phyloP scores from a whole-genome alignment of 2,797 vertebrate genomes.

The Echeneis naucrates region DNA sequence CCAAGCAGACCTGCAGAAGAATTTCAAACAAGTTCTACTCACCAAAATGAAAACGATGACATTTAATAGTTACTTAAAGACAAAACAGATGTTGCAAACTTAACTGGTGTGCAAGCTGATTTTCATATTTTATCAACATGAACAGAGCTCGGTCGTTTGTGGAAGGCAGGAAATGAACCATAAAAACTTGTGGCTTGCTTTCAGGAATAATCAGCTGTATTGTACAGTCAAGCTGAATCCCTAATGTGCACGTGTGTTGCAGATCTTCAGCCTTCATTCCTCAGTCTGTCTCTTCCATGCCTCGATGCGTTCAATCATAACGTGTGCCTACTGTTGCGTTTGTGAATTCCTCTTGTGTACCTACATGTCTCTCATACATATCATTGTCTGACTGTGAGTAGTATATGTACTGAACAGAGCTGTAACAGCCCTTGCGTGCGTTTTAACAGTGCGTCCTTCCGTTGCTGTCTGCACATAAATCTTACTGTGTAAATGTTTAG shows the following conservation, averaged over 20 bases:
- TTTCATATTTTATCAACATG: neutral
- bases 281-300: neutral
- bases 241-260: constrained; percentile 1
- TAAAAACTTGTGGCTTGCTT: neutral
- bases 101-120: neutral
- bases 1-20: neutral
- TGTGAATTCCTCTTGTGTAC: neutral
- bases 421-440: constrained; percentile 31
- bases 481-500: constrained; percentile 34
- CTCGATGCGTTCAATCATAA: neutral
- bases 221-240: neutral
- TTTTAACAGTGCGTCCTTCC: constrained; percentile 57
- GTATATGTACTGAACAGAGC: constrained; percentile 6
- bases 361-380: neutral
- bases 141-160: no score
- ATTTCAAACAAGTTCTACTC: neutral
- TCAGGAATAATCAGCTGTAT: neutral
- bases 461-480: constrained; percentile 18
- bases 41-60: neutral
- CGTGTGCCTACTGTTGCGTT: neutral
- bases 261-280: constrained; percentile 11
- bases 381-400: neutral
- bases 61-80: neutral
- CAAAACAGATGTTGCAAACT: constrained; percentile 1
- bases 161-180: constrained; percentile 18